A percentile compares a stretch with the other conserved stretches of the same genome.
Evolutionary conservation across 2,113 vertebrate species (phyloP).

Genomic region (Callopanchax toddi): DNA sequence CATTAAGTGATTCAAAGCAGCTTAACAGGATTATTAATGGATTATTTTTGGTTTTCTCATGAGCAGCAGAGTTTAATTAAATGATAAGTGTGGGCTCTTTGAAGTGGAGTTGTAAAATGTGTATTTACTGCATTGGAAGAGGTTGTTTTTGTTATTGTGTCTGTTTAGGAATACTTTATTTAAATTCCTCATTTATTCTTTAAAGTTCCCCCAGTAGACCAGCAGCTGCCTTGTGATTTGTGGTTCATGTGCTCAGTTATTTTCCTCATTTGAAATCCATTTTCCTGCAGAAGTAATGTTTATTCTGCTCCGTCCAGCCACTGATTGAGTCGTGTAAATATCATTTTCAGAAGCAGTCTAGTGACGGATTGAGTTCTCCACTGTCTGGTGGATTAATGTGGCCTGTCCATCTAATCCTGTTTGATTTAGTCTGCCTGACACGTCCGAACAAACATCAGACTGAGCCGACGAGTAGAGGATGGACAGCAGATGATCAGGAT

Average conservation of each 20-base stretch:
- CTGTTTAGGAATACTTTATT: neutral
- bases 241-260: no score
- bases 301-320: neutral
- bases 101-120: slow-evolving; percentile 7
- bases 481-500: no score
- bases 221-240: neutral
- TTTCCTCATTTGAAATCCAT: slow-evolving; percentile 19
- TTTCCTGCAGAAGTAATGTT: neutral
- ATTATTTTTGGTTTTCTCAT: slow-evolving; percentile 15
- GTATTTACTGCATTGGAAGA: neutral
- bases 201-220: neutral
- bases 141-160: neutral
- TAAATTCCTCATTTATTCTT: neutral
- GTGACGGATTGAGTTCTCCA: slow-evolving; percentile 46
- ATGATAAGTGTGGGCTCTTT: slow-evolving; percentile 4
- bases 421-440: slow-evolving; percentile 44
- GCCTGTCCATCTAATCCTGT: slow-evolving; percentile 56
- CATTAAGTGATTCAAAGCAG: neutral
- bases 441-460: neutral
- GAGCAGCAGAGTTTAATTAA: slow-evolving; percentile 16
- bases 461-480: slow-evolving; percentile 1
- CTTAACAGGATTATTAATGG: slow-evolving; percentile 8
- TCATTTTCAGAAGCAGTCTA: slow-evolving; percentile 47
- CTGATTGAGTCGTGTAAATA: slow-evolving; percentile 48
- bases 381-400: slow-evolving; percentile 42